Percentiles rank a stretch among this genome's conserved stretches.
Conservation (phyloP, 2,888 invertebrate genomes). For the Diaprepes abbreviatus region DNA sequence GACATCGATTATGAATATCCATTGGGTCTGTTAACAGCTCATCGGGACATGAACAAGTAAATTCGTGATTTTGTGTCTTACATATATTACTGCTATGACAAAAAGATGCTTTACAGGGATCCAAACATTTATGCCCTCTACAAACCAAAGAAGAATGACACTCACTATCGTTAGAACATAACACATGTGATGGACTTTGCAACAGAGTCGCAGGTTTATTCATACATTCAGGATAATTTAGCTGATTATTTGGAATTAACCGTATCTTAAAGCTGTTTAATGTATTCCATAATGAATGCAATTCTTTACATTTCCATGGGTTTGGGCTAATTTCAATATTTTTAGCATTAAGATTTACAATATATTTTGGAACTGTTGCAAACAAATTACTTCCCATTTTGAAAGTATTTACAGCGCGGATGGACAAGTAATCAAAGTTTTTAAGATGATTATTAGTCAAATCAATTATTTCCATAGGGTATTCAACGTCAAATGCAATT, state of each 20-base stretch:
- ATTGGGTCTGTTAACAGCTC: constrained; percentile 22
- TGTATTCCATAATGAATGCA: constrained; percentile 21
- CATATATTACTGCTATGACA: constrained; percentile 43
- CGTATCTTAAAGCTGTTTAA: neutral
- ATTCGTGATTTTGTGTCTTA: constrained; percentile 23
- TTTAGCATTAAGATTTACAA: constrained; percentile 23
- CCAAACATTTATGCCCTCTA: constrained; percentile 38
- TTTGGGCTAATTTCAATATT: constrained; percentile 34
- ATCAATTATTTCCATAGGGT: constrained; percentile 23
- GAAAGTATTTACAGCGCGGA: constrained; percentile 18
- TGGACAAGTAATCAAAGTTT: constrained; percentile 34
- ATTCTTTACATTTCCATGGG: constrained; percentile 42
- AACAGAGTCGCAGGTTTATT: no score
- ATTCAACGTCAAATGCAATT: constrained; percentile 31
- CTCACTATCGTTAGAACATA: constrained; percentile 35
- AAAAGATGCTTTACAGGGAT: constrained; percentile 38
- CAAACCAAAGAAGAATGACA: constrained; percentile 27
- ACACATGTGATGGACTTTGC: no score
- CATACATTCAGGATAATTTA: no score
- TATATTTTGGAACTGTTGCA: constrained; percentile 15
- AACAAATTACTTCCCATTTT: constrained; percentile 36
- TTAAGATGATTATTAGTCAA: constrained; percentile 29
- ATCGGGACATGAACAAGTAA: constrained; percentile 34
- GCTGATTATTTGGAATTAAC: no score
- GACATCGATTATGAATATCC: constrained; percentile 34